A percentile compares a stretch with the other conserved stretches of the same genome.
Conservation (phyloP, 2,113 vertebrate species). For the Geococcyx californianus region DNA sequence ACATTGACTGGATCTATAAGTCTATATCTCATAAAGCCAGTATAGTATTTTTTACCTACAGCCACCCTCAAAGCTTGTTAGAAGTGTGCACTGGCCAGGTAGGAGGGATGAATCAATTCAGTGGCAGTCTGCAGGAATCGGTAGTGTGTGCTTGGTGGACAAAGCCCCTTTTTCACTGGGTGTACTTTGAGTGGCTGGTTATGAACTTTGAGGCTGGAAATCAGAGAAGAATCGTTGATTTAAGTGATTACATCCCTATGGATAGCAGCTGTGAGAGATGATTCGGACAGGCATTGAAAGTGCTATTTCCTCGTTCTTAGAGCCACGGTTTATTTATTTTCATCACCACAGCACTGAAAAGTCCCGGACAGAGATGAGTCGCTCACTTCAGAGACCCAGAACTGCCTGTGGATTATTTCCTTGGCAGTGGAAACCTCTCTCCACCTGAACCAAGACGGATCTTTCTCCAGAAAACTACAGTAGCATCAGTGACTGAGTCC, state of each 20-base stretch:
- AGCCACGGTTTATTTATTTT: neutral
- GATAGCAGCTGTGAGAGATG: neutral
- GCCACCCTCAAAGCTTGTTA: neutral
- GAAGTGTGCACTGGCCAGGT: neutral
- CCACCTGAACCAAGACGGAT: neutral
- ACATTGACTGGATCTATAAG: neutral
- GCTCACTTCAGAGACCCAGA: neutral
- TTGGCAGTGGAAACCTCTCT: neutral
- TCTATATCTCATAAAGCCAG: neutral
- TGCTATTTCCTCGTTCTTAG: neutral
- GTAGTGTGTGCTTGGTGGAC: fast-evolving
- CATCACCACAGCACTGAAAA: neutral
- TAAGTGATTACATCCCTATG: neutral
- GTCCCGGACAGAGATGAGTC: neutral
- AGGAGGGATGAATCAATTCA: neutral
- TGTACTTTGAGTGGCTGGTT: neutral
- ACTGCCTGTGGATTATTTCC: neutral
- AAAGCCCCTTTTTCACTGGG: neutral
- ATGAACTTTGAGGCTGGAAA: neutral
- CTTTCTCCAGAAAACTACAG: neutral
- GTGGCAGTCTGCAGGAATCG: neutral
- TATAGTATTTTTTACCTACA: neutral
- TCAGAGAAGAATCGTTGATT: neutral
- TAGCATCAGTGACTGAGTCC: neutral
- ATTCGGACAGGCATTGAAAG: neutral